Evolutionary conservation across 2,113 vertebrate genomes (phyloP).

Genomic region (Prochilodus magdalenae): DNA sequence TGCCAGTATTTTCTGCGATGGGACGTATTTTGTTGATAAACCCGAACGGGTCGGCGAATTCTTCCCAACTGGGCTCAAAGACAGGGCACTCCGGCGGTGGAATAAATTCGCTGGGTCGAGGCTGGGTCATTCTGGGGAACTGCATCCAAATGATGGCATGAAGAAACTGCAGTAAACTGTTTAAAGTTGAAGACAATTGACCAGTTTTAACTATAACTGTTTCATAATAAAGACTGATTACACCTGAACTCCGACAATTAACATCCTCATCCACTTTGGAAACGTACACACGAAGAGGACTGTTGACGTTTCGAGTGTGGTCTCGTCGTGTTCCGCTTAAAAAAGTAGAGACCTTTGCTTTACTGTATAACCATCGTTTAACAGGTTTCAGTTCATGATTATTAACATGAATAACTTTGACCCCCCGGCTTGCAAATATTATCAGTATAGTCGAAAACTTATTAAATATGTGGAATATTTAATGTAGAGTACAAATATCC

Average conservation of each 20-base stretch:
- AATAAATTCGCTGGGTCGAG: slow-evolving; percentile 88
- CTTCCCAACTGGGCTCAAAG: slow-evolving; percentile 96
- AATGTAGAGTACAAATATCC: background rate
- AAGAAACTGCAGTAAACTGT: slow-evolving; percentile 54
- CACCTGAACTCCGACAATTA: slow-evolving; percentile 57
- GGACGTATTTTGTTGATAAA: slow-evolving; percentile 98
- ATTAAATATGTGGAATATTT: background rate
- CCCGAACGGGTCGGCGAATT: slow-evolving; percentile 93
- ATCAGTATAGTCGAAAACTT: too few relatives aligned
- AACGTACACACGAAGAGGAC: slow-evolving; percentile 76
- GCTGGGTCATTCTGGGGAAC: slow-evolving; percentile 77
- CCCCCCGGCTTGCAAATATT: background rate
- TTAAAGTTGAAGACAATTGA: slow-evolving; percentile 41
- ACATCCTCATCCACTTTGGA: slow-evolving; percentile 77
- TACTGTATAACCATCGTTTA: background rate
- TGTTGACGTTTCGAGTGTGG: slow-evolving; percentile 58
- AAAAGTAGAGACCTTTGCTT: slow-evolving; percentile 70
- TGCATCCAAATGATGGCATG: slow-evolving; percentile 58
- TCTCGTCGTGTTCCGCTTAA: slow-evolving; percentile 71
- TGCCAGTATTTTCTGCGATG: slow-evolving; percentile 96
- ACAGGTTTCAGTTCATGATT: background rate
- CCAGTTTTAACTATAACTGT: slow-evolving; percentile 28
- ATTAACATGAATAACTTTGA: background rate
- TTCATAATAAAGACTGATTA: slow-evolving; percentile 49
- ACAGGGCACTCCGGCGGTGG: slow-evolving; percentile 96